phyloP scores from a whole-genome alignment of 1,140 invertebrate species.

The Drosophila pachea region DNA sequence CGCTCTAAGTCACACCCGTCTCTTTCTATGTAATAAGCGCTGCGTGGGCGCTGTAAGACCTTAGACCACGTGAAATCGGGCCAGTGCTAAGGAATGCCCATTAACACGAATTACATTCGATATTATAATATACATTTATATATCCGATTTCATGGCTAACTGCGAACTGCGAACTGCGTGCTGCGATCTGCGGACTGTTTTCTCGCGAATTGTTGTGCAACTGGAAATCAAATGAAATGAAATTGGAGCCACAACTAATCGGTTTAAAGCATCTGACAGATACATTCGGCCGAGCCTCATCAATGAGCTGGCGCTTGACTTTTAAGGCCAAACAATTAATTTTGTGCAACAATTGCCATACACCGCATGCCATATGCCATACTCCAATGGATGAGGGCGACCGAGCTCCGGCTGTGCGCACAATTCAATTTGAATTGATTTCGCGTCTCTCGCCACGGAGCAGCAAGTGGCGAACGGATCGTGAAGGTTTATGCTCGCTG shows the following conservation, averaged over 20 bases:
- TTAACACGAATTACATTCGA: slow-evolving; percentile 43
- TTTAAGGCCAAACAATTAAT: slow-evolving; percentile 68
- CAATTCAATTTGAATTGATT: slow-evolving; percentile 44
- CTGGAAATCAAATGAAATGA: slow-evolving; percentile 28
- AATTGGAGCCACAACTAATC: slow-evolving; percentile 69
- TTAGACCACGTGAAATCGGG: not conserved
- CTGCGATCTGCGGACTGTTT: slow-evolving; percentile 39
- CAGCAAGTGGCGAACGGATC: slow-evolving; percentile 13
- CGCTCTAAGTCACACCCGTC: not conserved
- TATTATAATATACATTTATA: slow-evolving; percentile 1
- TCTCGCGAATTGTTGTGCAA: slow-evolving; percentile 57
- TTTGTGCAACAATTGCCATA: slow-evolving; percentile 57
- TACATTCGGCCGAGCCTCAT: slow-evolving; percentile 19
- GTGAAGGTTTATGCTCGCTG: not conserved
- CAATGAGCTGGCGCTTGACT: slow-evolving; percentile 31
- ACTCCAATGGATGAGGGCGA: slow-evolving; percentile 36
- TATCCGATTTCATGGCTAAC: slow-evolving; percentile 44
- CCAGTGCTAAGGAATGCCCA: slow-evolving; percentile 40
- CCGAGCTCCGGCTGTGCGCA: slow-evolving; percentile 32
- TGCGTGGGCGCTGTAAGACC: not conserved
- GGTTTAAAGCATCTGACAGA: slow-evolving; percentile 56
- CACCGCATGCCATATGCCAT: not conserved
- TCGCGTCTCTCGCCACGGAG: slow-evolving; percentile 12
- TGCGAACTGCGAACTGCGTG: slow-evolving; percentile 14
- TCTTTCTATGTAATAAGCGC: not conserved